Evolutionary conservation across 2,888 invertebrate species (phyloP), one percentile per base, ranked within the genome.

Genomic region (Acholoe squamosa): DNA sequence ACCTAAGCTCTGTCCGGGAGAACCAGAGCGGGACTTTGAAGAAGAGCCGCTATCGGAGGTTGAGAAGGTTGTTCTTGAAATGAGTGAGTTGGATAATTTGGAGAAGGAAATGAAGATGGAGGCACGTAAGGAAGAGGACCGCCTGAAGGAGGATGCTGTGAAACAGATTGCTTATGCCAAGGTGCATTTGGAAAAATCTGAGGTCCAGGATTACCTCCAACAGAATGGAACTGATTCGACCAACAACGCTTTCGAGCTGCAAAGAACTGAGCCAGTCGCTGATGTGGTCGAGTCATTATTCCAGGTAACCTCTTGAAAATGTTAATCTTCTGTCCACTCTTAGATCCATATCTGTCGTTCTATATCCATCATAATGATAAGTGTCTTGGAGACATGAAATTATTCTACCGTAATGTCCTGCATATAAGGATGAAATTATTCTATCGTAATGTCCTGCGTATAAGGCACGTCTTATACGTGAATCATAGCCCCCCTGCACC

Each of bases 201-300:
- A 43, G n/a, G 80, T 80, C 7, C 33, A 19, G 22, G 80, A 33
- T 12, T 80, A 80, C 80, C 80, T 80, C 16, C 80, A 80, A 34
- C 34, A 80, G 7, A 16, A 14, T n/a, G 80, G 33, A 14, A 16
- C 7, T 19, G 31, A 71, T 7, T 25, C 28, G 71, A 5, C 28
- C 28, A 1, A 14, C 71, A 61, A n/a, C n/a, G 22, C 61, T 14
- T 22, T 71, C 28, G 7, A 33, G 80, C 80, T 43, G 22, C 34
- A 33, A 19, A 34, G 80, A 19, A 43, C 33, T 34, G 22, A 43
- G 19, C 80, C 43, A 0, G 43, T 80, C 80, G 43, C 7, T 7
- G 86, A 86, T 28, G 86, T 52, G 19, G 28, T 86, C 54, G 86
- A 86, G 86, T n/a, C 54, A 10, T 31, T 86, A 16, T 86, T 86